Percentiles rank a stretch among this genome's conserved stretches.
Evolutionary conservation across 2,113 vertebrate genomes (phyloP).

Genomic region (Nothobranchius furzeri): DNA sequence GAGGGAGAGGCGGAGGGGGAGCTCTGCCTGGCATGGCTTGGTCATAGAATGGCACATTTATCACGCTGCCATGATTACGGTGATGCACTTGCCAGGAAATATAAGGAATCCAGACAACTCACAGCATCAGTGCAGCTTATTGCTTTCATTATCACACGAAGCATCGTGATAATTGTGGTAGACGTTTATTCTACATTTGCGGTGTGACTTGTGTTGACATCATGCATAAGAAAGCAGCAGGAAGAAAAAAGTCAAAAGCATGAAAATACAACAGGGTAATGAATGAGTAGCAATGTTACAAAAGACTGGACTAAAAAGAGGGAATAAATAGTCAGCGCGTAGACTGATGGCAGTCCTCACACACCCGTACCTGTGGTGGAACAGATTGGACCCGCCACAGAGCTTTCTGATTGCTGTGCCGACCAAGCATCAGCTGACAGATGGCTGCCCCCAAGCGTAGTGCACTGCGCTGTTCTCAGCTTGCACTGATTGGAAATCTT

Average conservation of each 20-base stretch:
- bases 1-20: conserved; percentile 9
- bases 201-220: not conserved
- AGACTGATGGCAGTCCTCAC: conserved; percentile 53
- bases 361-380: conserved; percentile 75
- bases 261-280: conserved; percentile 24
- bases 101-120: not conserved
- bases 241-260: not conserved
- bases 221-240: not conserved
- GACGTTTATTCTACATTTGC: not conserved
- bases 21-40: conserved; percentile 44
- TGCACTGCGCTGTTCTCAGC: conserved; percentile 57
- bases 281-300: conserved; percentile 21
- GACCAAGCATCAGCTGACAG: conserved; percentile 76
- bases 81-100: conserved; percentile 19
- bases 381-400: conserved; percentile 79
- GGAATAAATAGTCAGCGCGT: conserved; percentile 51
- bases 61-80: conserved; percentile 44
- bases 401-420: conserved; percentile 77
- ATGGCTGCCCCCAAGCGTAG: conserved; percentile 75
- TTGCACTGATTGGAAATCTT: conserved; percentile 57
- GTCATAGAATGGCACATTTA: conserved; percentile 56
- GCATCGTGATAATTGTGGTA: not conserved
- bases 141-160: conserved; percentile 3
- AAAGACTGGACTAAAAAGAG: conserved; percentile 34
- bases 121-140: not conserved